Evolutionary conservation across 1,140 invertebrate species (phyloP).

Genomic region (Pogonognathellus flavescens): DNA sequence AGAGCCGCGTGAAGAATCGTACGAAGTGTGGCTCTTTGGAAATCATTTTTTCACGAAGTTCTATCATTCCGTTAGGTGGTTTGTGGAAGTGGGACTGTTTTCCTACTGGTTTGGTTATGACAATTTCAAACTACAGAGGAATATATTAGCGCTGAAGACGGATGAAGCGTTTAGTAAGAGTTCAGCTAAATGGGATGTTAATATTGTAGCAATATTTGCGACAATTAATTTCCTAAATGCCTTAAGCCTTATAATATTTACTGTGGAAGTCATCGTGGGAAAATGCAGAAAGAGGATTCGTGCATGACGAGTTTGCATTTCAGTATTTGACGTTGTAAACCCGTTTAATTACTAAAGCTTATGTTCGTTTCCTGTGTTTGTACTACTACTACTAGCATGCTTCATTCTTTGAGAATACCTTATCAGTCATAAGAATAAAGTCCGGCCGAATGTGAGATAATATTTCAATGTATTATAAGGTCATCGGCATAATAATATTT

Average conservation of each 20-base stretch:
- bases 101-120: background rate
- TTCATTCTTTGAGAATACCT: background rate
- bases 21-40: background rate
- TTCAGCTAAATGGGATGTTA: background rate
- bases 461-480: too few species aligned
- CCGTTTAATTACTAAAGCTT: slow-evolving; percentile 2
- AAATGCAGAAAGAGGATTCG: slow-evolving; percentile 21
- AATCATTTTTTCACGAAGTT: background rate
- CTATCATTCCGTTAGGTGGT: background rate
- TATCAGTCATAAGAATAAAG: background rate
- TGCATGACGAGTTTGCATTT: slow-evolving; percentile 33
- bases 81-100: background rate
- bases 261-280: slow-evolving; percentile 10
- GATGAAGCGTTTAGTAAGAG: background rate
- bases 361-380: background rate
- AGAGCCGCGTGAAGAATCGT: background rate
- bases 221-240: background rate
- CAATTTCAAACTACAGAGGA: background rate
- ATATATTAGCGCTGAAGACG: background rate
- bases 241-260: background rate
- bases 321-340: slow-evolving; percentile 3
- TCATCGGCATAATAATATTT: too few species aligned
- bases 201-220: background rate
- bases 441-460: too few species aligned
- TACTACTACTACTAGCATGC: too few species aligned